These are phyloP conservation scores for Dipodomys ordii DNA, from an alignment of 2,113 vertebrate genomes.

Conservation along the genomic window DNA sequence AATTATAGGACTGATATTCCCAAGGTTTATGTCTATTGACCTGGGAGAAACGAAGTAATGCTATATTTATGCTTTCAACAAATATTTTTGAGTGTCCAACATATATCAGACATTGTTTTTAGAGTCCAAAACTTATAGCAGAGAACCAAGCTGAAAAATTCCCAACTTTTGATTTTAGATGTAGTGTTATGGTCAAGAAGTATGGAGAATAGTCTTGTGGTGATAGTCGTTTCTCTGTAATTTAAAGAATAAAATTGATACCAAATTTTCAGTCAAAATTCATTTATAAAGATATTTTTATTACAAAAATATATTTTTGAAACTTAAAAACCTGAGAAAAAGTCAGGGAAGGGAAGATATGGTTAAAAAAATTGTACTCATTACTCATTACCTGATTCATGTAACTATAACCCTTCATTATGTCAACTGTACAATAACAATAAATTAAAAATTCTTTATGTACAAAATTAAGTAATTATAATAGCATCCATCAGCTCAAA, in stretches of 20 bases:
- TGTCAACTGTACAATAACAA: not conserved
- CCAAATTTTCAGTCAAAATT: not conserved
- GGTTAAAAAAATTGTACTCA: too few species aligned
- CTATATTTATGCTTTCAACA: not conserved
- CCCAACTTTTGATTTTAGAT: not conserved
- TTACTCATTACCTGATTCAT: too few species aligned
- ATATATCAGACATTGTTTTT: not conserved
- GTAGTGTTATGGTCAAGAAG: not conserved
- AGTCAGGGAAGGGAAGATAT: too few species aligned
- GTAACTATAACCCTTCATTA: too few species aligned
- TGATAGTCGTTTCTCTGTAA: not conserved
- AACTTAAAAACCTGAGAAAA: not conserved
- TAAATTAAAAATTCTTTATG: slow-evolving; percentile 11
- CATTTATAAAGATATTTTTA: not conserved
- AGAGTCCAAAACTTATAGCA: not conserved
- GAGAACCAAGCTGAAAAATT: not conserved
- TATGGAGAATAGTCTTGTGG: not conserved
- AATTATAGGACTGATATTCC: not conserved
- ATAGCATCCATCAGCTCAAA: not conserved
- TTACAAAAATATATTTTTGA: not conserved
- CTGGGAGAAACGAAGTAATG: not conserved
- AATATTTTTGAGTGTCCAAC: not conserved
- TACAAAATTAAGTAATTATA: not conserved
- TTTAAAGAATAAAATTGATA: not conserved
- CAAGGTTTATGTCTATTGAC: not conserved